These are phyloP conservation scores for Proales similis DNA, from an alignment of 1,140 invertebrate genomes.

Conservation along the genomic window DNA sequence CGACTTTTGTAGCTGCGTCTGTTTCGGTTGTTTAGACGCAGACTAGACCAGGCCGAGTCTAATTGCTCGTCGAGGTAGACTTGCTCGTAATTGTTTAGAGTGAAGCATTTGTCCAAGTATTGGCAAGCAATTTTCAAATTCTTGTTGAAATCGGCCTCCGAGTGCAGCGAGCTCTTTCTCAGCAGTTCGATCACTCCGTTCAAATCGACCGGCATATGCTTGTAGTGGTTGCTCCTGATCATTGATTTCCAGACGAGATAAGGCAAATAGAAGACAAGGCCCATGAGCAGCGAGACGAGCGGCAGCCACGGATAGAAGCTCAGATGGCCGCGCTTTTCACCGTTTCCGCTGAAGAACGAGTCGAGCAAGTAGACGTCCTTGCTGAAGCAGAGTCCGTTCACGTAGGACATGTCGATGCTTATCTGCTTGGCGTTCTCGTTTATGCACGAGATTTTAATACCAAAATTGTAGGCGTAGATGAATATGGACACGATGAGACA, in stretches of 20 bases:
- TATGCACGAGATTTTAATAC: conserved; percentile 8
- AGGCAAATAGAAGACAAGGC: conserved; percentile 57
- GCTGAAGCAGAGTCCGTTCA: conserved; percentile 7
- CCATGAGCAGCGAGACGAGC: conserved; percentile 56
- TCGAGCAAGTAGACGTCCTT: conserved; percentile 4
- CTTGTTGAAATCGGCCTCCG: conserved; percentile 3
- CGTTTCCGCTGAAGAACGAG: background rate
- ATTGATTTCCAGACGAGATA: conserved; percentile 55
- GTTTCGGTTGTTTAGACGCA: conserved; percentile 2
- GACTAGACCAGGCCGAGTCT: conserved; percentile 10
- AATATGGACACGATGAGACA: conserved; percentile 9
- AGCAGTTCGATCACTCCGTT: conserved; percentile 1
- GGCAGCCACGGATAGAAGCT: conserved; percentile 59
- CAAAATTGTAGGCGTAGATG: conserved; percentile 24
- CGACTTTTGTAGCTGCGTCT: background rate
- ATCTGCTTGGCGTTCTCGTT: background rate
- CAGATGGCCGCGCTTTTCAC: conserved; percentile 18
- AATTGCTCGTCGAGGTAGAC: conserved; percentile 1
- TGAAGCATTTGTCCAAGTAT: conserved; percentile 32
- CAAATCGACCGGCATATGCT: conserved; percentile 6
- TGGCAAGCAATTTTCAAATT: background rate
- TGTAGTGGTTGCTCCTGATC: conserved; percentile 11
- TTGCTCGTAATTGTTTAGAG: conserved; percentile 34
- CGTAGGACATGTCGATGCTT: background rate
- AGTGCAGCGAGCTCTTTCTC: conserved; percentile 3